A percentile compares a stretch with the other conserved stretches of the same genome.
These are phyloP conservation scores for Stigmatopora nigra DNA, from an alignment of 2,113 vertebrate genomes.

Conservation along the genomic window DNA sequence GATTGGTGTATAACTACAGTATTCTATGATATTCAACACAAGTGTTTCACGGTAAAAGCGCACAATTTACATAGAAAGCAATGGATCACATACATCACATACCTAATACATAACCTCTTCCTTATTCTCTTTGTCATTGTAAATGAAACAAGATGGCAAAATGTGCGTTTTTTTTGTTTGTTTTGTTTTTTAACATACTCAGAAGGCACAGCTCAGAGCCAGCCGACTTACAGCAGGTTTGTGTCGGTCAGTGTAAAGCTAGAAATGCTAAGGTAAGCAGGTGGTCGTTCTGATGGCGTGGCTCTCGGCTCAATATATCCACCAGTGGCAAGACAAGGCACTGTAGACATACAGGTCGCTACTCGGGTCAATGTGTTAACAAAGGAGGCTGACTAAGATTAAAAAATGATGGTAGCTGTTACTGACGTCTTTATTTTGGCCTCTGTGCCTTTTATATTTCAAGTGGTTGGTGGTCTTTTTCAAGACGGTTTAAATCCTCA, in stretches of 20 bases:
- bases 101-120: conserved; percentile 8
- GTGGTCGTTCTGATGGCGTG: conserved; percentile 40
- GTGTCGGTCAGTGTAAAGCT: conserved; percentile 2
- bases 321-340: conserved; percentile 63
- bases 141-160: conserved; percentile 33
- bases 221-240: conserved; percentile 10
- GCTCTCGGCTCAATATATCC: conserved; percentile 44
- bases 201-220: conserved; percentile 57
- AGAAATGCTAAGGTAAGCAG: conserved; percentile 33
- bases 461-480: not conserved
- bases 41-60: not conserved
- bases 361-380: not conserved
- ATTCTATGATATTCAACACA: not conserved
- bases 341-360: conserved; percentile 46
- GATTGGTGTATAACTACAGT: not conserved
- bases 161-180: conserved; percentile 2
- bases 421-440: not conserved
- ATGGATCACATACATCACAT: conserved; percentile 6
- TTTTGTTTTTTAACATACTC: conserved; percentile 14
- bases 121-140: conserved; percentile 9
- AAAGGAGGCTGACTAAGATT: not conserved
- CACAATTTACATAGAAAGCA: not conserved
- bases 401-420: not conserved
- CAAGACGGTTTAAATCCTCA: not conserved
- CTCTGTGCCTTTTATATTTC: not conserved